phyloP scores from a whole-genome alignment of 2,113 vertebrate species.

The Ibidorhyncha struthersii region DNA sequence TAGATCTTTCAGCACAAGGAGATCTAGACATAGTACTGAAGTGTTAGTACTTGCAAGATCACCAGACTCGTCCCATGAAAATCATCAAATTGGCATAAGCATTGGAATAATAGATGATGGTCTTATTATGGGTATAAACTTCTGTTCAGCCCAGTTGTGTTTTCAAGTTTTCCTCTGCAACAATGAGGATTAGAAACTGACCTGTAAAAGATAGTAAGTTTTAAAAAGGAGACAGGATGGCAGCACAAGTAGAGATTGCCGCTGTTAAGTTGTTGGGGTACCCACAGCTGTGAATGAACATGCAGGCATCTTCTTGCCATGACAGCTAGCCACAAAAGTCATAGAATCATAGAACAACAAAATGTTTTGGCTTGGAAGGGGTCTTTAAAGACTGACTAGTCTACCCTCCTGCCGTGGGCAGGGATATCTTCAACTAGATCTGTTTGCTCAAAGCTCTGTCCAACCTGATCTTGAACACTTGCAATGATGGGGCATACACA shows the following conservation, averaged over 20 bases:
- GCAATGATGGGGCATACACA: neutral
- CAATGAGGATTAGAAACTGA: neutral
- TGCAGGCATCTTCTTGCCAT: neutral
- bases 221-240: neutral
- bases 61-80: neutral
- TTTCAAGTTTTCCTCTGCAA: neutral
- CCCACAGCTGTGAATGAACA: accelerated
- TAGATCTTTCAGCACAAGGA: neutral
- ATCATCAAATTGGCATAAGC: neutral
- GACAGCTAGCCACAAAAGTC: neutral
- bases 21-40: neutral
- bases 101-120: neutral
- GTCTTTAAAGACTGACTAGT: neutral
- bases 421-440: neutral
- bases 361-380: neutral
- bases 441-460: neutral
- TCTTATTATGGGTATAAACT: neutral
- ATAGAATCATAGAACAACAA: neutral
- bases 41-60: neutral
- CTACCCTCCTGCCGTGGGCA: neutral
- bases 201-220: neutral
- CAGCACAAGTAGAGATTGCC: neutral
- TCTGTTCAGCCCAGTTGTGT: neutral
- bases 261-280: neutral
- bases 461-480: neutral